Percentiles rank a stretch among this genome's conserved stretches.
phyloP scores from a whole-genome alignment of 2,113 vertebrate species.

The Brevimyrus niger region DNA sequence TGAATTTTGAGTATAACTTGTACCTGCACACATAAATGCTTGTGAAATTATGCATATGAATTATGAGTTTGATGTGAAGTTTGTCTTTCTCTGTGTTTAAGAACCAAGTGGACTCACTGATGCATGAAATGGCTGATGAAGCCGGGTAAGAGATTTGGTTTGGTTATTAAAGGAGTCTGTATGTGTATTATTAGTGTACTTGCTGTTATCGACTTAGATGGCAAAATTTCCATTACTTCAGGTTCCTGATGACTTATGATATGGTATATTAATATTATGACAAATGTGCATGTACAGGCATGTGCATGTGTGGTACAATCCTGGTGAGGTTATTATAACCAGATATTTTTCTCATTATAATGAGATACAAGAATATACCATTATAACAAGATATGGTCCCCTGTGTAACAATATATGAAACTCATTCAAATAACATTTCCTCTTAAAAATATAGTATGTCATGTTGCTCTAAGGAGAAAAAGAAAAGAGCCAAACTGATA shows the following conservation, averaged over 20 bases:
- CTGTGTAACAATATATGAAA: background rate
- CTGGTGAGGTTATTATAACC: background rate
- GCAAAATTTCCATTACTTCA: background rate
- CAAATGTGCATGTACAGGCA: too few species aligned
- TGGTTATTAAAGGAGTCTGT: background rate
- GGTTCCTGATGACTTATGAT: background rate
- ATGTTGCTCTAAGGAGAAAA: background rate
- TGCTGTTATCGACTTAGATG: background rate
- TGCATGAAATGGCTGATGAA: constrained; percentile 82
- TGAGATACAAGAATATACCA: background rate
- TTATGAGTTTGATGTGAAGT: background rate
- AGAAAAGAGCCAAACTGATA: background rate
- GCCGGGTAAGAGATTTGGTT: constrained; percentile 62
- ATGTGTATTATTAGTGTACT: background rate
- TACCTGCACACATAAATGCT: background rate
- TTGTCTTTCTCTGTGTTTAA: constrained; percentile 33
- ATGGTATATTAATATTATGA: background rate
- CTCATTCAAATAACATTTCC: background rate
- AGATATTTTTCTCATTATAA: background rate
- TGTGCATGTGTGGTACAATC: too few species aligned
- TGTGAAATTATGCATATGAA: background rate
- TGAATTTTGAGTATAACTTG: background rate
- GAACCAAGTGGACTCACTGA: constrained; percentile 71
- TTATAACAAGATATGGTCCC: background rate
- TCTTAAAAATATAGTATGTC: background rate